Base-by-base conservation (phyloP, 2,888 invertebrate genomes). In the Hoplodrina ambigua region DNA sequence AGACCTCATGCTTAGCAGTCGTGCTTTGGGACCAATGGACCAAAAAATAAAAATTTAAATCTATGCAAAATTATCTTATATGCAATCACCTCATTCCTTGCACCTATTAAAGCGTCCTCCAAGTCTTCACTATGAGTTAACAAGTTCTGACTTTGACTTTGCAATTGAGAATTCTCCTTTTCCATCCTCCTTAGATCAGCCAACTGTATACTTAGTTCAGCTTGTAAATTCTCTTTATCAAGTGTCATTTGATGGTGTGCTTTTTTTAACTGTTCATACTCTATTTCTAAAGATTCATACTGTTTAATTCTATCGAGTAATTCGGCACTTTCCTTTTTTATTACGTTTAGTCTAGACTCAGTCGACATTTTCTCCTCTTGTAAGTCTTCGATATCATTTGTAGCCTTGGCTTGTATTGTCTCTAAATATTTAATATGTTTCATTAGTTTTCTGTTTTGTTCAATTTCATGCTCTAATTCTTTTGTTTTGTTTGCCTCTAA, bases 211-310 rank as follows among this genome's bases (percentile, higher is more conserved):
- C 87, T 80, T 44, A 94, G 78, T 75, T 92, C 86, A 53, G 70
- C 75, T 80, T 90, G 84, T 52, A 95, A 81, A 46, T 80, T 86
- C 55, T 92, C 87, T 58, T 93, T 94, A 77, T 94, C 92, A 2
- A 46, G 25, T 72, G 82, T 85, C 1, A 91, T 79, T 79, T 85
- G 53, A 19, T 88, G 76, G 63, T 90, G 80, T 6, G 84, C 83
- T 57, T 37, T 70, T 85, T 89, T 89, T 56, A 95, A 72, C 50
- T 88, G 75, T 37, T 88, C 72, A 46, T 88, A 90, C 54, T 93
- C 87, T 17, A 58, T 80, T 86, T 92, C 85, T 81, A 94, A 78
- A 20, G 25, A 41, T 83, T 91, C 87, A 73, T 89, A 90, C 50
- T 88, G 60, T 77, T 89, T 88, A 3, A 94, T 65, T 84, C 88